Evolutionary conservation across 2,888 invertebrate genomes (phyloP), one percentile per base, ranked within the genome.

Genomic region (Mythimna loreyi): DNA sequence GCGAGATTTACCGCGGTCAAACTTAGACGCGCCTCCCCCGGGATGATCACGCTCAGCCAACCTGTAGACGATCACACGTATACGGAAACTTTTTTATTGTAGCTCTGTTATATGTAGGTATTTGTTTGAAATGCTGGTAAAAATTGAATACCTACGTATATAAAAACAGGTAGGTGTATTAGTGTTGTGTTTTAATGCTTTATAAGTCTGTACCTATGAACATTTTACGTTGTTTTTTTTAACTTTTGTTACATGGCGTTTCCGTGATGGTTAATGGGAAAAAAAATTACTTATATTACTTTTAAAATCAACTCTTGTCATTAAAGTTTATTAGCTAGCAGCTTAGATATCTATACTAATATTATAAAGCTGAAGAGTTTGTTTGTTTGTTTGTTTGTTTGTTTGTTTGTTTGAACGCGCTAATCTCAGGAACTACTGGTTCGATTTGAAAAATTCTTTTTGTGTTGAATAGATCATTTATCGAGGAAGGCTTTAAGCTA

Each of bases 1-100:
- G 66, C 53, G 80, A 90, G 92, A 92, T 92, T 92, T 92, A 92
- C 91, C 86, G 90, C 90, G 91, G 91, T 90, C 92, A 89, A 92
- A 92, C 88, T 92, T 91, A 90, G 91, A 91, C 90, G 86, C 67
- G 74, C 66, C 78, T 86, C 92, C 87, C 87, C 6, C 0, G 90
- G 86, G 92, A 80, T 63, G 61, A 79, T 79, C 72, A 72, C 64
- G 64, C 64, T 67, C 60, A 65, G 49, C 66, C 45, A 72, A 71
- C 67, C 71, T 69, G 80, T 63, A 75, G 68, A 69, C 71, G 36
- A 56, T 45, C 21, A 47, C 50, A 78, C 56, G 13, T 45, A 58
- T 52, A 28, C n/a, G 8, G 21, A 47, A 73, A 78, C 72, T 36
- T 57, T 63, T 75, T 75, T 67, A 75, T 57, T 75, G 55, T 19